Base-by-base conservation (phyloP, 2,888 invertebrate species). In the Pseudolycoriella hygida region DNA sequence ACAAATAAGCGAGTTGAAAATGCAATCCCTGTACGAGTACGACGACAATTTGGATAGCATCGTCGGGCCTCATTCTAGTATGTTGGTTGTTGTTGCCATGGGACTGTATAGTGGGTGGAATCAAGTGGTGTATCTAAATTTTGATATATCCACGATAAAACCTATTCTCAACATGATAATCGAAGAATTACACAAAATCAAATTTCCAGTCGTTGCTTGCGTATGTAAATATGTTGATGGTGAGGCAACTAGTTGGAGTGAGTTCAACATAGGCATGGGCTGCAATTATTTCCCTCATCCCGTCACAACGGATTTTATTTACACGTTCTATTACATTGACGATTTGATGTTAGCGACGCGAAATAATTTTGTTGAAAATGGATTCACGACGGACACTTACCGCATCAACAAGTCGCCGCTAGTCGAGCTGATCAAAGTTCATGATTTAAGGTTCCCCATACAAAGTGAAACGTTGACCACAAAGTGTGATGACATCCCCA, bases 51-150 rank as follows among this genome's bases (percentile, higher is more conserved):
- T 19, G 10, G 48, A 48, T 44, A 17, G 32, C 18, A 42, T 48
- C 20, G 2, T 44, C 3, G 42, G 42, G 15, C 48, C 46, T 31
- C 40, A 44, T 18, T 43, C 43, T 15, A 20, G 15, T 12, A 11
- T 48, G n/a, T 32, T 39, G 5, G 18, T 48, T 19, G 17, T 48
- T n/a, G 20, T 46, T 17, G 46, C 44, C 10, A 32, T 31, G 17
- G 48, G 48, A 20, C 39, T 48, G 20, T 46, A 38, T 19, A 42
- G 39, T 12, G 38, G 40, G 6, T 48, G 48, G 48, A 46, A 40
- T 19, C 46, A 48, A 46, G 25, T 41, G 17, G 37, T 48, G 3
- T 44, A 44, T 42, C 11, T 48, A 3, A 43, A 39, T 18, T 48
- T 44, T 32, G 46, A 48, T 39, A 31, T 17, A 19, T 11, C 32